Evolutionary conservation across 2,797 vertebrate genomes (phyloP).

Genomic region (Heteromormyrus szaboi): DNA sequence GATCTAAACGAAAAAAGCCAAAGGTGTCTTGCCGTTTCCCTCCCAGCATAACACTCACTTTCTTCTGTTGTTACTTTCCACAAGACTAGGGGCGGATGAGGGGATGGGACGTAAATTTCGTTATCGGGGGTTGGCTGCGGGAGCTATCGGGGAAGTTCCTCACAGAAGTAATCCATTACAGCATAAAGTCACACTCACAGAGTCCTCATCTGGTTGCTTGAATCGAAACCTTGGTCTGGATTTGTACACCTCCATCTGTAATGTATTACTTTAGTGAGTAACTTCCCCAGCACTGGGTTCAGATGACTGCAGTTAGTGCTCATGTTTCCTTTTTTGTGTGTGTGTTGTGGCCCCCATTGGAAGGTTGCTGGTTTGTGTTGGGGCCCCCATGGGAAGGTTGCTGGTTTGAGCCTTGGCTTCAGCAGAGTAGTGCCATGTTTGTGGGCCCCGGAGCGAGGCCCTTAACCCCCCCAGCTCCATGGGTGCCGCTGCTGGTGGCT

Average conservation of each 20-base stretch:
- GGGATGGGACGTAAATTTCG: neutral
- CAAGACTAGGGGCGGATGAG: neutral
- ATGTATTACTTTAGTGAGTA: neutral
- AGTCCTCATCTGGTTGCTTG: neutral
- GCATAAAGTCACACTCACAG: neutral
- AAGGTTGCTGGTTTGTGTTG: neutral
- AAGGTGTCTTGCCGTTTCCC: slow-evolving; percentile 44
- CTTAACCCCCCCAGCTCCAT: neutral
- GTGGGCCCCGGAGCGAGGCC: neutral
- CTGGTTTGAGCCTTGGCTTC: neutral
- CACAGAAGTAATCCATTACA: neutral
- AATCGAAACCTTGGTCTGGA: neutral
- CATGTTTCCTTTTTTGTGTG: neutral
- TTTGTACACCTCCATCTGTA: neutral
- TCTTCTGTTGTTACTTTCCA: neutral
- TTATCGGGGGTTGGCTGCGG: neutral
- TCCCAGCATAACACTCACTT: neutral
- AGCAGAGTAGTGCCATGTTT: neutral
- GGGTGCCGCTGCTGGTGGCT: neutral
- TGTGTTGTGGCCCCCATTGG: neutral
- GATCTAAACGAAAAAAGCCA: slow-evolving; percentile 57
- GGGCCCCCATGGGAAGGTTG: neutral
- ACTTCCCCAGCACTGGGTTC: neutral
- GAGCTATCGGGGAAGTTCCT: neutral
- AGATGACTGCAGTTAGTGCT: neutral